Evolutionary conservation across 2,113 vertebrate species (phyloP).

Genomic region (Vulpes lagopus): DNA sequence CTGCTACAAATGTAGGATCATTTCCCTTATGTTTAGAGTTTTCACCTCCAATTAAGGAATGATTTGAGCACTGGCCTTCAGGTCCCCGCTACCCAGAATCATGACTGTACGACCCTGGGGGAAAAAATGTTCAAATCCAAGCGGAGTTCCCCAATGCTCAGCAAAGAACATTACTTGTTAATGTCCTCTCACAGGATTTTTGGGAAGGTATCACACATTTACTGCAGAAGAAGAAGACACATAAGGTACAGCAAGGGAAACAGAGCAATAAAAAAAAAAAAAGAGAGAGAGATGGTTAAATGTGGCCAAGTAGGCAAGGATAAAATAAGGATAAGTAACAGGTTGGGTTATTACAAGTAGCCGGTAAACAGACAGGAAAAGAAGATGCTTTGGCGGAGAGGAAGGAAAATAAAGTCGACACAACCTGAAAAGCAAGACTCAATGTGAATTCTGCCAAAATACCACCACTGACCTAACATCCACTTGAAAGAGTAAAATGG

Average conservation of each 20-base stretch:
- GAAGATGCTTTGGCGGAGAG: neutral
- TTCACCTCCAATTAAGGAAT: neutral
- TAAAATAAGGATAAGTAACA: neutral
- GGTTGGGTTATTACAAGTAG: conserved; percentile 56
- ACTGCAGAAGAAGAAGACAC: neutral
- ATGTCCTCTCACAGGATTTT: neutral
- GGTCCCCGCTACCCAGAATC: neutral
- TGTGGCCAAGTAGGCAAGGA: neutral
- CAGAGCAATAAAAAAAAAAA: neutral
- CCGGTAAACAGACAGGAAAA: neutral
- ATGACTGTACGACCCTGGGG: neutral
- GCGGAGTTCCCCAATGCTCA: neutral
- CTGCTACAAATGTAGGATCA: neutral
- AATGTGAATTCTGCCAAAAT: conserved; percentile 63
- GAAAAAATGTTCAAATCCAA: neutral
- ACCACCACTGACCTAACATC: conserved; percentile 36
- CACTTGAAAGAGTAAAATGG: conserved; percentile 38
- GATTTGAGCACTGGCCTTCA: neutral
- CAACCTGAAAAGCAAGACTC: conserved; percentile 59
- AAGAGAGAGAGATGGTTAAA: neutral
- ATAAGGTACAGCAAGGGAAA: neutral
- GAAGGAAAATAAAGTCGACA: neutral
- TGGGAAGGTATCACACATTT: neutral
- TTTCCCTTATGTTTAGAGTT: neutral
- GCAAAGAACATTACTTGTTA: neutral